phyloP scores from a whole-genome alignment of 1,140 invertebrate genomes.

The Drosophila fuyamai region DNA sequence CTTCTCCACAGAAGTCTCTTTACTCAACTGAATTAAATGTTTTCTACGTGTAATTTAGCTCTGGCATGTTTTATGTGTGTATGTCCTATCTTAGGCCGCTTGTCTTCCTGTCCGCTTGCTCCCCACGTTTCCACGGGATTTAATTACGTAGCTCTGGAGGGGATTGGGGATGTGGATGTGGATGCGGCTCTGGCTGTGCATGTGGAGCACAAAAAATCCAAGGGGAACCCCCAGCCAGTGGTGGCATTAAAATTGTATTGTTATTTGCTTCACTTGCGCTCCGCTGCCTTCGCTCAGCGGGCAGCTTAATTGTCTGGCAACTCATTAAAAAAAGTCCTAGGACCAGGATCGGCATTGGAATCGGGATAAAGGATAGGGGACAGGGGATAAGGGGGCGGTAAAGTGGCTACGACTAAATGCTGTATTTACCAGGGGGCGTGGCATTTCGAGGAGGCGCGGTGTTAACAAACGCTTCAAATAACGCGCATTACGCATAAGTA shows the following conservation, averaged over 20 bases:
- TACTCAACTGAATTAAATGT: too few species aligned
- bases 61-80: slow-evolving; percentile 43
- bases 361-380: too few species aligned
- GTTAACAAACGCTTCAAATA: slow-evolving; percentile 26
- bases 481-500: slow-evolving; percentile 34
- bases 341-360: background rate
- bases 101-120: slow-evolving; percentile 8
- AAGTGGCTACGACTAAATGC: slow-evolving; percentile 44
- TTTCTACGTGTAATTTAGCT: background rate
- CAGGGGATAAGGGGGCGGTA: background rate
- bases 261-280: slow-evolving; percentile 63
- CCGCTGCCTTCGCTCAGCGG: slow-evolving; percentile 18
- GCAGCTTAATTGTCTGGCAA: slow-evolving; percentile 76
- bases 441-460: background rate
- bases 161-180: background rate
- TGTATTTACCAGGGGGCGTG: slow-evolving; percentile 28
- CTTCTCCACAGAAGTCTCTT: too few species aligned
- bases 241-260: slow-evolving; percentile 78
- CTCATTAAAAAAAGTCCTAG: slow-evolving; percentile 57
- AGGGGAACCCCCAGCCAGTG: slow-evolving; percentile 16
- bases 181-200: background rate
- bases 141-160: slow-evolving; percentile 58
- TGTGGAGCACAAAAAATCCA: slow-evolving; percentile 9
- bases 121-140: slow-evolving; percentile 58
- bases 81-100: slow-evolving; percentile 1